Evolutionary conservation across 2,888 invertebrate genomes (phyloP).

Genomic region (Eilema depressum): DNA sequence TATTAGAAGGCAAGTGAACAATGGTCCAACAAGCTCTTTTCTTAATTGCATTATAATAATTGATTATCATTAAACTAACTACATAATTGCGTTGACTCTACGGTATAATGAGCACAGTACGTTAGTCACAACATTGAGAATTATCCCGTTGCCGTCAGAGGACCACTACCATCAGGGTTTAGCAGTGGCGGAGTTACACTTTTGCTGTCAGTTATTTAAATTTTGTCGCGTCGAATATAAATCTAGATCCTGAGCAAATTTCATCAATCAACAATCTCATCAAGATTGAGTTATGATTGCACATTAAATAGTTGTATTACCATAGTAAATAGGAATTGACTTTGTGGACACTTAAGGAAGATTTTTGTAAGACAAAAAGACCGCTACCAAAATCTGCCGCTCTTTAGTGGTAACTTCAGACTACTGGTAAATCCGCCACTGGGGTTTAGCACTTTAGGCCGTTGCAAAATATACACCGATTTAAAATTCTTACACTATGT

Average conservation of each 20-base stretch:
- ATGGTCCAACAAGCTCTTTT: conserved; percentile 83
- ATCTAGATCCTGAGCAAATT: no score
- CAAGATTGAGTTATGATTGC: no score
- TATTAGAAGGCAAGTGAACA: conserved; percentile 81
- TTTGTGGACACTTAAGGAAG: no score
- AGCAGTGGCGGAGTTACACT: conserved; percentile 15
- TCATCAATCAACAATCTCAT: no score
- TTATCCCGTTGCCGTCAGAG: conserved; percentile 54
- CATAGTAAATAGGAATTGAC: no score
- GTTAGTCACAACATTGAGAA: conserved; percentile 78
- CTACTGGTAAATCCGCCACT: no score
- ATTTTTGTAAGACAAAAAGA: no score
- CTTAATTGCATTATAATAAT: conserved; percentile 67
- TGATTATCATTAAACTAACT: conserved; percentile 77
- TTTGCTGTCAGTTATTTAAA: no score
- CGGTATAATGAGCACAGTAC: conserved; percentile 73
- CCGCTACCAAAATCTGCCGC: no score
- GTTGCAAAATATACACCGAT: conserved; percentile 38
- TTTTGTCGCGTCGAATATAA: no score
- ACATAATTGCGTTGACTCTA: conserved; percentile 66
- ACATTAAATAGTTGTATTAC: no score
- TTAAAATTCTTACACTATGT: conserved; percentile 37
- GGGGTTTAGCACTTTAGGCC: conserved; percentile 58
- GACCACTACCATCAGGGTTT: conserved; percentile 41
- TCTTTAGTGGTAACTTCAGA: no score